These are phyloP conservation scores for Drosophila barbarae DNA, from an alignment of 2,888 invertebrate genomes.

Conservation along the genomic window DNA sequence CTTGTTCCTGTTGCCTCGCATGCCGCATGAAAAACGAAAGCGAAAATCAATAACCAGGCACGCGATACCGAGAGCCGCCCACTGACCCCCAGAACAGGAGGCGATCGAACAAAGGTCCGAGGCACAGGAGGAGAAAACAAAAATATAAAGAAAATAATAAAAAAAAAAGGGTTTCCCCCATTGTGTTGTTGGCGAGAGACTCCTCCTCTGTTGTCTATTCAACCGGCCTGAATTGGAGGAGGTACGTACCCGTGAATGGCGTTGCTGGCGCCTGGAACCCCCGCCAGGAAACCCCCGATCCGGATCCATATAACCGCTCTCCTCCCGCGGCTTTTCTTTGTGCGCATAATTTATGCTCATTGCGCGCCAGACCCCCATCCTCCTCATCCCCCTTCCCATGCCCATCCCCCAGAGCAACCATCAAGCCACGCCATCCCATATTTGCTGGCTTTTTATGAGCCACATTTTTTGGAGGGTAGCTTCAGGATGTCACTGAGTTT, in stretches of 20 bases:
- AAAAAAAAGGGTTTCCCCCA: conserved; percentile 36
- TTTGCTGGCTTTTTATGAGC: conserved; percentile 25
- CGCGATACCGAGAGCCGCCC: conserved; percentile 65
- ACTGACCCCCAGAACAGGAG: conserved; percentile 54
- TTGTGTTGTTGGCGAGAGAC: conserved; percentile 10
- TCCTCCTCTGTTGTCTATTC: conserved; percentile 41
- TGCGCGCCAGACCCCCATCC: conserved; percentile 40
- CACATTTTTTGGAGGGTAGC: conserved; percentile 33
- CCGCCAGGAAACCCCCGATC: conserved; percentile 3
- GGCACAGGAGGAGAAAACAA: background rate
- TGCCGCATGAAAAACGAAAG: conserved; percentile 69
- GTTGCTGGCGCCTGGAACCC: conserved; percentile 34
- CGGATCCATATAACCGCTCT: conserved; percentile 5
- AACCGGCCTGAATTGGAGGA: conserved; percentile 43
- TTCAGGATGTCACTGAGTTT: conserved; percentile 21
- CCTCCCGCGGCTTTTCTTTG: conserved; percentile 37
- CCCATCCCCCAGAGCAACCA: conserved; percentile 27
- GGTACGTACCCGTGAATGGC: conserved; percentile 20
- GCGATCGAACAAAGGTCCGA: conserved; percentile 2
- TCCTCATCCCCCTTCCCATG: background rate
- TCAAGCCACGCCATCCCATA: conserved; percentile 22
- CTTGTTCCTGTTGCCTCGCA: conserved; percentile 45
- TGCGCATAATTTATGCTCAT: conserved; percentile 70
- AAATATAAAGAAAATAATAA: background rate
- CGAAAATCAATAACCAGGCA: conserved; percentile 69